Conservation (phyloP, 2,113 vertebrate species). For the Aviceda subcristata region DNA sequence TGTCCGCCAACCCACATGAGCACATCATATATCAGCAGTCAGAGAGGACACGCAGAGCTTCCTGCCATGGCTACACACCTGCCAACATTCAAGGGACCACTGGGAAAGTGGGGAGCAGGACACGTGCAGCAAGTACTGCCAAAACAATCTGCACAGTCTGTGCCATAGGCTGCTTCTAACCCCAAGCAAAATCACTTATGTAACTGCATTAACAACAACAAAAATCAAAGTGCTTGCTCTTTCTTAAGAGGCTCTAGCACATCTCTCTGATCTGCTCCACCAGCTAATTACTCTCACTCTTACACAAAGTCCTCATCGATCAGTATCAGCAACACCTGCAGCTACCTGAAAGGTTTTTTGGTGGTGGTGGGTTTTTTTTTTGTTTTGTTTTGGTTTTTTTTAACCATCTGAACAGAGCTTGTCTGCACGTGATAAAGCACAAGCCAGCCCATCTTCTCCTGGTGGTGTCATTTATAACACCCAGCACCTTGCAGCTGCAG, state of each 20-base stretch:
- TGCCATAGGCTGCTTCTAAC: neutral
- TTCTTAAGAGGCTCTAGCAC: neutral
- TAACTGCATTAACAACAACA: neutral
- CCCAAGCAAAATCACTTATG: neutral
- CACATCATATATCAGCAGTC: neutral
- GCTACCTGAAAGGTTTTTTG: neutral
- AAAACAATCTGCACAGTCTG: neutral
- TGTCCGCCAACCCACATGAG: neutral
- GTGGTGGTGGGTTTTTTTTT: no score
- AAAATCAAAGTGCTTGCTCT: neutral
- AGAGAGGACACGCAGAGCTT: neutral
- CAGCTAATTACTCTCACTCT: neutral
- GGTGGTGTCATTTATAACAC: neutral
- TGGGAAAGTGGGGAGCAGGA: neutral
- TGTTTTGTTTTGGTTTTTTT: neutral
- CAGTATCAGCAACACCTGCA: neutral
- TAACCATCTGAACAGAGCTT: neutral
- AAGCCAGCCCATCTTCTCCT: neutral
- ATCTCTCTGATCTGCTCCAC: neutral
- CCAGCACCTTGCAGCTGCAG: neutral
- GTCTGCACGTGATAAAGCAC: neutral
- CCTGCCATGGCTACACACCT: rapidly evolving
- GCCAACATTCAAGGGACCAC: rapidly evolving
- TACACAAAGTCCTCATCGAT: neutral
- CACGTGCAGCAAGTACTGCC: neutral